Conservation (phyloP, 2,888 invertebrate species). For the Acanthacorydalis orientalis region DNA sequence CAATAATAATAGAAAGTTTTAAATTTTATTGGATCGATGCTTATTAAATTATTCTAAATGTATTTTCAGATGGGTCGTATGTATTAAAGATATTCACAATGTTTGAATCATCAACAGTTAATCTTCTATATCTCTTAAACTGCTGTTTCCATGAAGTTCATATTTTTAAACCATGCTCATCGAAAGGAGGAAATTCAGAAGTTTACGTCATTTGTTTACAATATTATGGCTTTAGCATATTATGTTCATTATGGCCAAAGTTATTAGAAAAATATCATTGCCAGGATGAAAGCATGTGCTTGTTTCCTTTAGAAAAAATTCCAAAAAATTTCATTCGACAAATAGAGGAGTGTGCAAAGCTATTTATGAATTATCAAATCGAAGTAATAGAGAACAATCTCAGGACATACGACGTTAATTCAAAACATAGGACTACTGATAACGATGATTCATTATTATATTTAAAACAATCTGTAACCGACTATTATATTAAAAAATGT, state of each 20-base stretch:
- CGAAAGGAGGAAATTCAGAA: slow-evolving; percentile 92
- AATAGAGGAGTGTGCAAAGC: slow-evolving; percentile 42
- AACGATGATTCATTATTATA: slow-evolving; percentile 14
- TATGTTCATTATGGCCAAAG: slow-evolving; percentile 14
- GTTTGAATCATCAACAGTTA: slow-evolving; percentile 68
- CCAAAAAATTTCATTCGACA: slow-evolving; percentile 46
- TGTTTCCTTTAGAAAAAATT: slow-evolving; percentile 42
- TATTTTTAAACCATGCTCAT: slow-evolving; percentile 76
- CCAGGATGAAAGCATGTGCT: slow-evolving; percentile 23
- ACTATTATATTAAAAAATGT: slow-evolving; percentile 40
- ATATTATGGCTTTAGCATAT: slow-evolving; percentile 32
- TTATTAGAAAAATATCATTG: slow-evolving; percentile 31
- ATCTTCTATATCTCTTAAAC: slow-evolving; percentile 61
- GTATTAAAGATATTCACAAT: slow-evolving; percentile 83
- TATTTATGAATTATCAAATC: slow-evolving; percentile 51
- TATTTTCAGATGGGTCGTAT: slow-evolving; percentile 50
- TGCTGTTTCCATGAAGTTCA: slow-evolving; percentile 55
- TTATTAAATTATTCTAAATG: neutral
- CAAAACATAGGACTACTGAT: neutral
- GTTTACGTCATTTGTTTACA: slow-evolving; percentile 64
- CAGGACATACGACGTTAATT: slow-evolving; percentile 29
- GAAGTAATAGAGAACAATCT: slow-evolving; percentile 51
- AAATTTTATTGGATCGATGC: too few relatives aligned
- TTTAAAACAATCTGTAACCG: slow-evolving; percentile 27
- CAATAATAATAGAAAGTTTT: too few relatives aligned